Evolutionary conservation across 2,797 vertebrate genomes (phyloP).

Genomic region (Pseudochaenichthys georgianus): DNA sequence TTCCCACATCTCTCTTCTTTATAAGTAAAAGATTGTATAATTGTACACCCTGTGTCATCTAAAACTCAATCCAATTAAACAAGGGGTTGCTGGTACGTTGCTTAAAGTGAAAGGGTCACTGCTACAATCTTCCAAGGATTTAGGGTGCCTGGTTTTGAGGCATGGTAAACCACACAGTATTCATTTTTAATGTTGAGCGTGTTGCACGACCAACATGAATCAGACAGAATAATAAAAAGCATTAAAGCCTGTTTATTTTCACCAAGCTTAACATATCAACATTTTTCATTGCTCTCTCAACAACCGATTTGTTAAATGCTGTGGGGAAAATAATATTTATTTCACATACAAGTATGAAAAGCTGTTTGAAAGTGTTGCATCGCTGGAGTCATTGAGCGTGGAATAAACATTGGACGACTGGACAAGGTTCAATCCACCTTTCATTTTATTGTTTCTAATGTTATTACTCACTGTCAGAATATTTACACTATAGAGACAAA

Average conservation of each 20-base stretch:
- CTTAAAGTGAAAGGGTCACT: background rate
- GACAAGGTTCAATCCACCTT: conserved; percentile 54
- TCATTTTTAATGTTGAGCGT: conserved; percentile 37
- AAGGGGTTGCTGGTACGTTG: too few relatives aligned
- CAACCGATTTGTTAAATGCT: conserved; percentile 37
- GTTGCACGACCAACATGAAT: conserved; percentile 46
- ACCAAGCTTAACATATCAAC: conserved; percentile 39
- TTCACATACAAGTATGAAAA: conserved; percentile 16
- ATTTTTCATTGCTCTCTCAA: conserved; percentile 36
- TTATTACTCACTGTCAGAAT: conserved; percentile 56
- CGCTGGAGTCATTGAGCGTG: conserved; percentile 12
- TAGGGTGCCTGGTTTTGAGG: conserved; percentile 3
- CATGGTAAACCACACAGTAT: conserved; percentile 32
- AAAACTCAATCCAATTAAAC: background rate
- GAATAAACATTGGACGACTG: conserved; percentile 49
- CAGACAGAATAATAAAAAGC: conserved; percentile 40
- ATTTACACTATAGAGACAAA: conserved; percentile 74
- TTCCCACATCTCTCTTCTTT: background rate
- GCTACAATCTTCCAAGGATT: background rate
- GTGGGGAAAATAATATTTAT: background rate
- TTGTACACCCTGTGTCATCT: background rate
- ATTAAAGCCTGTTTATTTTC: conserved; percentile 47
- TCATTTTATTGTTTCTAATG: conserved; percentile 60
- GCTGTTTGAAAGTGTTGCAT: conserved; percentile 21
- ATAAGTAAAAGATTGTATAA: background rate